These are phyloP conservation scores for Brachypteracias leptosomus DNA, from an alignment of 2,113 vertebrate genomes.

Conservation along the genomic window DNA sequence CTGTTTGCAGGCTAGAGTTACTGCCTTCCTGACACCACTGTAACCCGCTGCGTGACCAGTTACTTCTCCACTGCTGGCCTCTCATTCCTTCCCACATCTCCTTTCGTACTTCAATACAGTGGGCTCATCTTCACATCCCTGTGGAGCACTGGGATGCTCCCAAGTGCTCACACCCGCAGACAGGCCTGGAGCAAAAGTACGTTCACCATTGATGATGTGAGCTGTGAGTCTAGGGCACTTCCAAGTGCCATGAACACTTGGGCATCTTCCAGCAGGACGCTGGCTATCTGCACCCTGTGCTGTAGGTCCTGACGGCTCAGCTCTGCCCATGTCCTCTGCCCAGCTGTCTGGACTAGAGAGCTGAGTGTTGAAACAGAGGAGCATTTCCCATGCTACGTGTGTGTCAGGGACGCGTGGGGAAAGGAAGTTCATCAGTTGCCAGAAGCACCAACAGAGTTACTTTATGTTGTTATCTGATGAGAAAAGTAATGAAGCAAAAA, in stretches of 20 bases:
- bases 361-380: slow-evolving; percentile 2
- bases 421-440: not conserved
- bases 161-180: no score
- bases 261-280: accelerated
- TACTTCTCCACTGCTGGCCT: not conserved
- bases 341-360: accelerated
- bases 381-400: not conserved
- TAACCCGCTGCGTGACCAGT: not conserved
- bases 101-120: not conserved
- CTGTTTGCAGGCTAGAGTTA: not conserved
- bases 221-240: not conserved
- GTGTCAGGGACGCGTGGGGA: not conserved
- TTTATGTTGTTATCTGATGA: not conserved
- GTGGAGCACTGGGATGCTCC: not conserved
- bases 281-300: not conserved
- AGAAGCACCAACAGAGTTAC: not conserved
- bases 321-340: not conserved
- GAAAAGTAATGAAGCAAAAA: slow-evolving; percentile 33
- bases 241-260: not conserved
- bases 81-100: not conserved
- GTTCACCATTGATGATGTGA: accelerated
- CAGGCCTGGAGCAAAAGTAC: not conserved
- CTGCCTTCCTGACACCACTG: not conserved
- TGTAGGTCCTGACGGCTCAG: not conserved
- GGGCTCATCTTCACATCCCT: not conserved